phyloP scores from a whole-genome alignment of 2,797 vertebrate genomes.

The Aplochiton taeniatus region DNA sequence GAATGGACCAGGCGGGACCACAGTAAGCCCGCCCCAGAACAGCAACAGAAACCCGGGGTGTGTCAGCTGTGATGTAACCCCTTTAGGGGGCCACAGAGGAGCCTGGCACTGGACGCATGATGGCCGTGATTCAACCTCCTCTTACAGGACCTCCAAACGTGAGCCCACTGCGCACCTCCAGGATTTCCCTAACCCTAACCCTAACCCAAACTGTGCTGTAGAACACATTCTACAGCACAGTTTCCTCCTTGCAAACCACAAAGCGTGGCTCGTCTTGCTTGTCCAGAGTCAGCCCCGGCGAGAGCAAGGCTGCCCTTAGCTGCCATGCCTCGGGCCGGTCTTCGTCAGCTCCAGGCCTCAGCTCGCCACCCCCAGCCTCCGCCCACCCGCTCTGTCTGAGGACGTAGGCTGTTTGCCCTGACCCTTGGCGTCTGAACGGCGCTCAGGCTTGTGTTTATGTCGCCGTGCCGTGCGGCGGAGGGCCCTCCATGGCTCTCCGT shows the following conservation, averaged over 20 bases:
- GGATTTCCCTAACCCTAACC: slow-evolving; percentile 12
- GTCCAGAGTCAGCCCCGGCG: no score
- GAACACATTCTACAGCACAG: slow-evolving; percentile 4
- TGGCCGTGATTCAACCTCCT: slow-evolving; percentile 46
- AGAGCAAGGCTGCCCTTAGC: no score
- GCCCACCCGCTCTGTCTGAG: no score
- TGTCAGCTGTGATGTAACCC: slow-evolving; percentile 66
- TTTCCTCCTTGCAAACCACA: no score
- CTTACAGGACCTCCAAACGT: slow-evolving; percentile 11
- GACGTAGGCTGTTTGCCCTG: no score
- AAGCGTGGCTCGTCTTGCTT: no score
- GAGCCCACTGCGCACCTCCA: slow-evolving; percentile 16
- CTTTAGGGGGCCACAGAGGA: slow-evolving; percentile 41
- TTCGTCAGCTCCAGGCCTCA: no score
- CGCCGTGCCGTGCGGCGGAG: slow-evolving; percentile 24
- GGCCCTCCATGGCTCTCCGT: slow-evolving; percentile 49
- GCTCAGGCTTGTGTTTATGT: slow-evolving; percentile 49
- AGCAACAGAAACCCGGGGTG: slow-evolving; percentile 51
- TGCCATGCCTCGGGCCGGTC: no score
- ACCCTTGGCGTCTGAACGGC: slow-evolving; percentile 18
- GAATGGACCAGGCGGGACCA: slow-evolving; percentile 59
- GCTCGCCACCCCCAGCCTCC: no score
- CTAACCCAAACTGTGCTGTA: no score
- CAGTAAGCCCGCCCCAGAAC: slow-evolving; percentile 49
- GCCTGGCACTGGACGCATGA: slow-evolving; percentile 38